These are phyloP conservation scores for Eulimnadia texana DNA, from an alignment of 1,140 invertebrate species.

Conservation along the genomic window DNA sequence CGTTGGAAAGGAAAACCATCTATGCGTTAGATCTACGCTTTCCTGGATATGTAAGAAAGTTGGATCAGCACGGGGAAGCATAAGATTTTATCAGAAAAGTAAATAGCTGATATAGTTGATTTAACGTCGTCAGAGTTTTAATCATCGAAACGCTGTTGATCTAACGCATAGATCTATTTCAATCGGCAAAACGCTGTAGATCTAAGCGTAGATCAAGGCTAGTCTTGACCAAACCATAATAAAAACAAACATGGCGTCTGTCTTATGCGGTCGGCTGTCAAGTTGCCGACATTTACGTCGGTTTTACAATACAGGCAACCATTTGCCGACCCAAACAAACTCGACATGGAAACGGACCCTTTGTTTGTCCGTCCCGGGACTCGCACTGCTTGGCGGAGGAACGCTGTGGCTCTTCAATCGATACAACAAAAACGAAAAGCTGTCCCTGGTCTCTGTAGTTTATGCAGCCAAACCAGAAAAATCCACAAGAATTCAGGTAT, in stretches of 20 bases:
- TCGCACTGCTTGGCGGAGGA: background rate
- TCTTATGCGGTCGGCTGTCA: background rate
- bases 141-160: too few species aligned
- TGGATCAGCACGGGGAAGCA: too few species aligned
- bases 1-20: too few species aligned
- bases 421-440: background rate
- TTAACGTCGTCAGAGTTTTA: too few species aligned
- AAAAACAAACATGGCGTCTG: background rate
- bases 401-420: background rate
- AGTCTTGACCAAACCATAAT: too few species aligned
- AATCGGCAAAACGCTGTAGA: too few species aligned
- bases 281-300: background rate
- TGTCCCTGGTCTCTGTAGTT: background rate
- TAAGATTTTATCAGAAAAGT: too few species aligned
- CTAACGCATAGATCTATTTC: too few species aligned
- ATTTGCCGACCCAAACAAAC: background rate
- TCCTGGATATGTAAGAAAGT: too few species aligned
- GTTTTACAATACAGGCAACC: background rate
- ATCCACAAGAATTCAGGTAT: background rate
- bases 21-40: too few species aligned
- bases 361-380: background rate
- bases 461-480: background rate
- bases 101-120: too few species aligned
- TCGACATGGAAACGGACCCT: background rate
- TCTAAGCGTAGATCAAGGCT: too few species aligned